Evolutionary conservation across 2,113 vertebrate species (phyloP).

Genomic region (Sander lucioperca): DNA sequence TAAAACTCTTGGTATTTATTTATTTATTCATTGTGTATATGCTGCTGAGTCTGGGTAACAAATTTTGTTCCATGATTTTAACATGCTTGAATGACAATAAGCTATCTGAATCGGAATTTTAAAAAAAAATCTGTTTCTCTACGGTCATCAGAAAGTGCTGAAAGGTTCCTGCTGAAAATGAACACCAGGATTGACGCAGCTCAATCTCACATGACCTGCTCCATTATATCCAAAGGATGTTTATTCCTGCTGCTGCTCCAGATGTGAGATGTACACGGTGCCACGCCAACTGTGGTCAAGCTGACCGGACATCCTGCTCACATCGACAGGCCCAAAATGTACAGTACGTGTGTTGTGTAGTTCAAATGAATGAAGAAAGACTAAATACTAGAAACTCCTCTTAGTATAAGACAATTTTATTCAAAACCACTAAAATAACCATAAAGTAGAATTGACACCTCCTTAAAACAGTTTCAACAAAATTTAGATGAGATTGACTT

Average conservation of each 20-base stretch:
- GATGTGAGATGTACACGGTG: neutral
- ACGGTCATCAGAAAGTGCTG: slow-evolving; percentile 8
- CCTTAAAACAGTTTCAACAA: neutral
- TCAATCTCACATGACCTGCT: neutral
- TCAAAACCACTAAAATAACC: slow-evolving; percentile 8
- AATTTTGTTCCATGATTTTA: too few relatives aligned
- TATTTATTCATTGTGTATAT: too few relatives aligned
- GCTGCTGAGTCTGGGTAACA: too few relatives aligned
- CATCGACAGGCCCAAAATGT: slow-evolving; percentile 8
- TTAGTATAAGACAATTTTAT: neutral
- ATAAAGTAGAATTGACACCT: neutral
- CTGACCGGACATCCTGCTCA: slow-evolving; percentile 52
- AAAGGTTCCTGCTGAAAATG: slow-evolving; percentile 18
- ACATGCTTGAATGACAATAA: too few relatives aligned
- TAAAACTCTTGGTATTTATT: too few relatives aligned
- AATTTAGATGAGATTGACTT: neutral
- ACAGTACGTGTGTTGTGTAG: neutral
- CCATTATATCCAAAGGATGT: slow-evolving; percentile 22
- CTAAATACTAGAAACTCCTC: neutral
- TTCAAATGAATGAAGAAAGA: neutral
- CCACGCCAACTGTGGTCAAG: slow-evolving; percentile 2
- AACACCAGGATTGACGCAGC: neutral
- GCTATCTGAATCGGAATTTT: too few relatives aligned
- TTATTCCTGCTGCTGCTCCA: slow-evolving; percentile 8
- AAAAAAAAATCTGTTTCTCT: too few relatives aligned